Base-by-base conservation (phyloP, 2,113 vertebrate genomes). In the Phylloscopus trochilus region DNA sequence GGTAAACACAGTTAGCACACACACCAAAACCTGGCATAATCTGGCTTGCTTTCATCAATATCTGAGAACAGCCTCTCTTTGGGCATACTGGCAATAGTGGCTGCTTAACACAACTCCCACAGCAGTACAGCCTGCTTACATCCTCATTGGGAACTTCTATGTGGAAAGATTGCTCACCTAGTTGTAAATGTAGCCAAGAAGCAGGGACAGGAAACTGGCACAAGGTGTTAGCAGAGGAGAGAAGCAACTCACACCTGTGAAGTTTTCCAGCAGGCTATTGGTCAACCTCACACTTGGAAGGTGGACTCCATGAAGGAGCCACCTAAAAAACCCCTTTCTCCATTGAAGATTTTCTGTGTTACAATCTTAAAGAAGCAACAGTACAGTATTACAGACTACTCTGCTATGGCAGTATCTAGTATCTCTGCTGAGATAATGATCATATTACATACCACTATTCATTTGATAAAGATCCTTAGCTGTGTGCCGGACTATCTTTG, bases 11-110 rank as follows among this genome's bases (percentile, higher is more conserved):
- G 28, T 26, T 51, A 63, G 11, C 39, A 43, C 0, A 0, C 44
- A 56, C 28, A 44, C 31, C 21, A 83, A 53, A 86, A 87, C 6
- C 9, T 76, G 73, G n/a, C 10, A 41, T 8, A 68, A 72, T 28
- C 46, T 35, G 21, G 11, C 13, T 56, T 60, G 35, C 16, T 73
- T 68, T 35, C 44, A 63, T 14, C 35, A 59, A 0, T 7, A 56
- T 37, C 35, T 89, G 63, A 85, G 35, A 85, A 75, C 14, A 83
- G 44, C 13, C 21, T n/a, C 35, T 85, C 39, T 85, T 87, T 28
- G 14, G 9, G 35, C 27, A 67, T 43, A 39, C 0, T 19, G 5
- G 69, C 4, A 7, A 9, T 2, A 67, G 20, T 4, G 30, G 7
- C 27, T 73, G 47, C 33, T n/a, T 74, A 62, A 47, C 22, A 70